Percentiles rank a stretch among this genome's conserved stretches.
These are phyloP conservation scores for Choristoneura rosaceana DNA, from an alignment of 2,888 invertebrate genomes.

Conservation along the genomic window DNA sequence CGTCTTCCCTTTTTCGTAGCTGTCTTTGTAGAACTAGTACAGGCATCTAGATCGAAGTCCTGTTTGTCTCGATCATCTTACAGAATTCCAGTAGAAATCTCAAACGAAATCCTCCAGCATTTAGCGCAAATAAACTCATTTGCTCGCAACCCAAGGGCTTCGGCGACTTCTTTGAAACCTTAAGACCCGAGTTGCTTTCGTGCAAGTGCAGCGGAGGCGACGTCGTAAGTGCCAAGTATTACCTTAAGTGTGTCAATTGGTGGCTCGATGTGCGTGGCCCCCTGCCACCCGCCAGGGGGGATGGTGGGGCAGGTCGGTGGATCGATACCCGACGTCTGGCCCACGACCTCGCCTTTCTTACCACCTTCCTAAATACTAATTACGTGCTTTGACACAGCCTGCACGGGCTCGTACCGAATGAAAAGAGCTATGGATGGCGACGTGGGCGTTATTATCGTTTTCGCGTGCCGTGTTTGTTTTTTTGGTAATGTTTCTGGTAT, in stretches of 20 bases:
- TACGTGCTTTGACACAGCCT: constrained; percentile 85
- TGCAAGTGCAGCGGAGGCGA: constrained; percentile 64
- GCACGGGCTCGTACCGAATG: constrained; percentile 77
- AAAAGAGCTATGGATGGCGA: constrained; percentile 77
- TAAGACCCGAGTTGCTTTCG: constrained; percentile 48
- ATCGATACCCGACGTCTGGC: constrained; percentile 89
- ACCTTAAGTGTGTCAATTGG: constrained; percentile 85
- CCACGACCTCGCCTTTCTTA: constrained; percentile 85
- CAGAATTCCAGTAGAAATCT: constrained; percentile 4
- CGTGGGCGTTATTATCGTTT: constrained; percentile 77
- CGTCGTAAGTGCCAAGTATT: constrained; percentile 79
- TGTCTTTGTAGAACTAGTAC: not conserved
- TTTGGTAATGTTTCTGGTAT: constrained; percentile 63
- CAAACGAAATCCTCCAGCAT: constrained; percentile 18
- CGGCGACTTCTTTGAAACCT: constrained; percentile 35
- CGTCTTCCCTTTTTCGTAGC: not conserved
- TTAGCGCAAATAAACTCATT: constrained; percentile 29
- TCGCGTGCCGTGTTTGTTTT: constrained; percentile 67
- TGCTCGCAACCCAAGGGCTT: constrained; percentile 25
- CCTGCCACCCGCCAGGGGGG: constrained; percentile 65
- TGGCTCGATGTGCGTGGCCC: constrained; percentile 82
- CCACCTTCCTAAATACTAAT: constrained; percentile 86
- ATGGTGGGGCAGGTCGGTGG: constrained; percentile 85
- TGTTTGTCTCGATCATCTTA: not conserved
- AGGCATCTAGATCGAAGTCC: not conserved